Conservation (phyloP, 2,888 invertebrate genomes). For the Drosophila falleni region DNA sequence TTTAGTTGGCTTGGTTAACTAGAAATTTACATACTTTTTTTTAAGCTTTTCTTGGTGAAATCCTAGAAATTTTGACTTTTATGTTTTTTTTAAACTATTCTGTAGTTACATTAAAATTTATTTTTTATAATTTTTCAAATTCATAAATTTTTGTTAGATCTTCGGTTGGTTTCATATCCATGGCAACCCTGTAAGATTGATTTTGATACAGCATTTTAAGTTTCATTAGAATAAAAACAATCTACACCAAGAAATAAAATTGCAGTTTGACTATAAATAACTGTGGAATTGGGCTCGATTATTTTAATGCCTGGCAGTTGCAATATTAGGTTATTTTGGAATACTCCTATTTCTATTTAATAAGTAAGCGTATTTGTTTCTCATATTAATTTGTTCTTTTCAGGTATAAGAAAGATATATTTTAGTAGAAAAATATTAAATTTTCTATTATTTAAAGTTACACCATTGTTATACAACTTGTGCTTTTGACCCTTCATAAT, state of each 20-base stretch:
- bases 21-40: background rate
- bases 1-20: background rate
- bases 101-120: background rate
- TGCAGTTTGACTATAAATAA: background rate
- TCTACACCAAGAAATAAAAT: background rate
- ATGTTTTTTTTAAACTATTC: background rate
- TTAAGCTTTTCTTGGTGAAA: background rate
- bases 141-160: too few species aligned
- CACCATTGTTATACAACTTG: too few species aligned
- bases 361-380: too few species aligned
- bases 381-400: too few species aligned
- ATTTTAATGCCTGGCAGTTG: background rate
- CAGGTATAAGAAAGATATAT: too few species aligned
- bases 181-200: background rate
- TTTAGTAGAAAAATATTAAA: background rate
- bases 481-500: too few species aligned
- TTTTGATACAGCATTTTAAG: background rate
- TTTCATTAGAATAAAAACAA: background rate
- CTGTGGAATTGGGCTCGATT: background rate
- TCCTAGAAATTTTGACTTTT: too few species aligned
- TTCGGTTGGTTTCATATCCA: too few species aligned
- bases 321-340: too few species aligned
- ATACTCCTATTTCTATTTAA: too few species aligned
- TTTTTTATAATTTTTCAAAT: too few species aligned
- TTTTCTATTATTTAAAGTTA: background rate